These are phyloP conservation scores for Pterocles burchelli DNA, from an alignment of 2,113 vertebrate species.

Conservation along the genomic window DNA sequence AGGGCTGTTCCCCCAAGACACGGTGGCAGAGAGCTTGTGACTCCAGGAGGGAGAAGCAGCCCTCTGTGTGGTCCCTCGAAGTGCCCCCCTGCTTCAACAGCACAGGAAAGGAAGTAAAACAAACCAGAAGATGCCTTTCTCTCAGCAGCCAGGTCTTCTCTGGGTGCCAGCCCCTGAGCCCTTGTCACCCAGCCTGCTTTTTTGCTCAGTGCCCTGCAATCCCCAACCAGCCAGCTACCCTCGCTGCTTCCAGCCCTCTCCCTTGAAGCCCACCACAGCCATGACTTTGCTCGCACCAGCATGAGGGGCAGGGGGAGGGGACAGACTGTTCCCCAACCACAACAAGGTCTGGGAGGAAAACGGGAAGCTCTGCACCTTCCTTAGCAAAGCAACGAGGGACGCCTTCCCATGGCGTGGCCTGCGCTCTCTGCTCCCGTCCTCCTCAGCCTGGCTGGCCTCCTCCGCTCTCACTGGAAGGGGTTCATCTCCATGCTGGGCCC, in stretches of 20 bases:
- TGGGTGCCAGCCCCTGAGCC: not conserved
- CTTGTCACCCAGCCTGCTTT: not conserved
- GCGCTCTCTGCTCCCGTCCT: too few relatives aligned
- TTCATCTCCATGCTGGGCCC: too few relatives aligned
- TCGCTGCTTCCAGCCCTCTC: not conserved
- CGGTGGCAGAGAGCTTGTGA: not conserved
- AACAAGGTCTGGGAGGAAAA: too few relatives aligned
- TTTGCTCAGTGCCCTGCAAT: not conserved
- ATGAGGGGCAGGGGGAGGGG: too few relatives aligned
- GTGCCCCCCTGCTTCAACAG: not conserved
- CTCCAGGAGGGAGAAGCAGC: accelerated
- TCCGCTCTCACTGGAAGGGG: too few relatives aligned
- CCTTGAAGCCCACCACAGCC: not conserved
- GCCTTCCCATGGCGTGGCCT: too few relatives aligned
- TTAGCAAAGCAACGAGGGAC: too few relatives aligned
- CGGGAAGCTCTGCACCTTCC: too few relatives aligned
- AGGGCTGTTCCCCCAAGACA: not conserved
- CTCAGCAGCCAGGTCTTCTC: not conserved
- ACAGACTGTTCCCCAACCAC: too few relatives aligned
- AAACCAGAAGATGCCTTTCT: not conserved
- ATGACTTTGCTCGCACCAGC: too few relatives aligned
- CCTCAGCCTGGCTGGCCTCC: too few relatives aligned
- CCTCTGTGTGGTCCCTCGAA: not conserved
- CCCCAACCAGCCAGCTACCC: too few relatives aligned
- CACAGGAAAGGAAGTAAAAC: not conserved